Evolutionary conservation across 2,888 invertebrate genomes (phyloP), one percentile per base, ranked within the genome.

Genomic region (Cheilosia vulpina): DNA sequence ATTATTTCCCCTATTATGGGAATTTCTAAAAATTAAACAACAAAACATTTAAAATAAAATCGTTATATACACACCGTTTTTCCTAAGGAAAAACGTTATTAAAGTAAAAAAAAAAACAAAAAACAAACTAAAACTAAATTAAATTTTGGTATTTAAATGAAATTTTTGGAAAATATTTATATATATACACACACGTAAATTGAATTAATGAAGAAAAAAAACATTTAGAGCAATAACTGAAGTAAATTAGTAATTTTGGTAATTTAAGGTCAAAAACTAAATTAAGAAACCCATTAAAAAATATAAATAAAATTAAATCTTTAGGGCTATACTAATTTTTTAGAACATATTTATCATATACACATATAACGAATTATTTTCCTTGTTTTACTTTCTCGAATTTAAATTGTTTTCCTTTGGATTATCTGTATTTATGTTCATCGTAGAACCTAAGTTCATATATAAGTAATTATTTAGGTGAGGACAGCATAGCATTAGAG

Each of bases 81-180:
- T 85, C 85, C 85, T 75, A 85, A 76, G 85, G 85, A 85, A 85
- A 81, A 77, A 87, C 73, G 80, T 80, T 85, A 77, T 85, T 81
- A 73, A 91, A 91, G 90, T 38, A 73, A 76, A 79, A 76, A 71
- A 81, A 83, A 90, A 87, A 82, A 72, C 63, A 5, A 5, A 27
- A 87, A 83, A 82, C 79, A 87, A 88, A 93, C 90, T 92, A 92
- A 91, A 93, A 93, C 92, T 92, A 93, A 92, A 92, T 93, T 92
- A 92, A 93, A 93, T 93, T 93, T 93, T 93, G 93, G 92, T 89
- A 93, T 93, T 93, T 93, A 92, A 90, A 93, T 92, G 93, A 93
- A 93, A 93, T 93, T 93, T 93, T 93, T 93, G 93, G 91, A 92
- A 93, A 93, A 89, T 92, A 88, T 87, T 87, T 79, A 88, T 91